These are phyloP conservation scores for Rhagologus leucostigma DNA, from an alignment of 2,113 vertebrate genomes.

Conservation along the genomic window DNA sequence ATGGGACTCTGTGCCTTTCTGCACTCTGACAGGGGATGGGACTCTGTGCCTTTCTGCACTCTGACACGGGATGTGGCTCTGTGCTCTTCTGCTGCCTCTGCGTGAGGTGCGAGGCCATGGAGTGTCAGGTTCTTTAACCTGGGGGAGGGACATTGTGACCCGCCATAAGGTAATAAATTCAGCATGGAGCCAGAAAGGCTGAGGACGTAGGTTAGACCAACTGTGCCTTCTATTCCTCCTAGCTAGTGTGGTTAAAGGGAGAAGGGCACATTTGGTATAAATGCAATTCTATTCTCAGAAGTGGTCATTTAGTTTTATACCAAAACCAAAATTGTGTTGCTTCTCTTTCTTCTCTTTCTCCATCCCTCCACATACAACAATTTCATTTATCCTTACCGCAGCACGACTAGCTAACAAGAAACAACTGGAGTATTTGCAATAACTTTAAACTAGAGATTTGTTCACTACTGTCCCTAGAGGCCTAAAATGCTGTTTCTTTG, in stretches of 20 bases:
- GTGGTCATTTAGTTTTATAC: background rate
- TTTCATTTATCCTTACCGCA: background rate
- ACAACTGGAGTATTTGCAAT: background rate
- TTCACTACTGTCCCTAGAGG: background rate
- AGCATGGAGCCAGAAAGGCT: background rate
- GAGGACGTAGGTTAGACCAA: fast-evolving
- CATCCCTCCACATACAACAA: background rate
- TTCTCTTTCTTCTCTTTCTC: background rate
- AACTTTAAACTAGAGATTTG: background rate
- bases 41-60: background rate
- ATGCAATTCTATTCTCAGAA: background rate
- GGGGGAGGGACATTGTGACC: background rate
- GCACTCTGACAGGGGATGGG: background rate
- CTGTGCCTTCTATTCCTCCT: background rate
- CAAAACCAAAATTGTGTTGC: background rate
- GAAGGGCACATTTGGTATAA: background rate
- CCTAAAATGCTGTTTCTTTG: background rate
- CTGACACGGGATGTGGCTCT: background rate
- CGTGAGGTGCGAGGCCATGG: background rate
- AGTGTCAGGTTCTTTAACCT: background rate
- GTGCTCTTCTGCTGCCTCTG: background rate
- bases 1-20: background rate
- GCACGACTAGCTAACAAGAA: background rate
- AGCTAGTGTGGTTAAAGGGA: background rate
- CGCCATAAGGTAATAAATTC: background rate